Evolutionary conservation across 2,888 invertebrate genomes (phyloP).

Genomic region (Hemithea aestivaria): DNA sequence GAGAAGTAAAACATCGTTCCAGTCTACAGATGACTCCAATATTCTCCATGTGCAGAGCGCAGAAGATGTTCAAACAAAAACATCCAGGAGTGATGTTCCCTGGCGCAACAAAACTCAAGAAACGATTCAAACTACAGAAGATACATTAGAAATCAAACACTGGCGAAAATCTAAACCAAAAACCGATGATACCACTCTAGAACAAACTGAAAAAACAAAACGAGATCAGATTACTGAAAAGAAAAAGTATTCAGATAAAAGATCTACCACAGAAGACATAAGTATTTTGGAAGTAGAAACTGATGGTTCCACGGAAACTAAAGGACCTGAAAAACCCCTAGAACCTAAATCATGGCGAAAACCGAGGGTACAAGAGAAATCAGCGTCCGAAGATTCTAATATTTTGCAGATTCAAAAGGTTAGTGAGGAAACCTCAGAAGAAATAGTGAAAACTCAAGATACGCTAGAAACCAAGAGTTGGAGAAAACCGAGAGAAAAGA

Average conservation of each 20-base stretch:
- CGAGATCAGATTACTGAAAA: slow-evolving; percentile 8
- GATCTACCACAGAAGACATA: slow-evolving; percentile 31
- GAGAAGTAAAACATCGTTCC: slow-evolving; percentile 41
- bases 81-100: slow-evolving; percentile 43
- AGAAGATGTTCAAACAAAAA: slow-evolving; percentile 51
- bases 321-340: slow-evolving; percentile 20
- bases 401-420: slow-evolving; percentile 15
- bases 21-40: slow-evolving; percentile 63
- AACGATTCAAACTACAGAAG: slow-evolving; percentile 29
- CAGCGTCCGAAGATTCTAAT: slow-evolving; percentile 22
- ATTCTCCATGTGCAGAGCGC: slow-evolving; percentile 53
- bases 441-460: slow-evolving; percentile 6
- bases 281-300: slow-evolving; percentile 30
- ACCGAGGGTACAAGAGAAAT: slow-evolving; percentile 38
- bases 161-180: slow-evolving; percentile 45
- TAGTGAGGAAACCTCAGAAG: slow-evolving; percentile 16
- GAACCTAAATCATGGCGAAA: slow-evolving; percentile 46
- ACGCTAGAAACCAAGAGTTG: slow-evolving; percentile 15
- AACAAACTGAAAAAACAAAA: slow-evolving; percentile 13
- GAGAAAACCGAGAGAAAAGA: slow-evolving; percentile 20
- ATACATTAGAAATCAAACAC: slow-evolving; percentile 36
- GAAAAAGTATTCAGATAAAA: slow-evolving; percentile 27
- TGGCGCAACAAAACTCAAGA: slow-evolving; percentile 52
- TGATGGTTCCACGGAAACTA: slow-evolving; percentile 27
- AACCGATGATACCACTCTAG: slow-evolving; percentile 9